These are phyloP conservation scores for Leptothorax acervorum DNA, from an alignment of 2,888 invertebrate genomes.

Conservation along the genomic window DNA sequence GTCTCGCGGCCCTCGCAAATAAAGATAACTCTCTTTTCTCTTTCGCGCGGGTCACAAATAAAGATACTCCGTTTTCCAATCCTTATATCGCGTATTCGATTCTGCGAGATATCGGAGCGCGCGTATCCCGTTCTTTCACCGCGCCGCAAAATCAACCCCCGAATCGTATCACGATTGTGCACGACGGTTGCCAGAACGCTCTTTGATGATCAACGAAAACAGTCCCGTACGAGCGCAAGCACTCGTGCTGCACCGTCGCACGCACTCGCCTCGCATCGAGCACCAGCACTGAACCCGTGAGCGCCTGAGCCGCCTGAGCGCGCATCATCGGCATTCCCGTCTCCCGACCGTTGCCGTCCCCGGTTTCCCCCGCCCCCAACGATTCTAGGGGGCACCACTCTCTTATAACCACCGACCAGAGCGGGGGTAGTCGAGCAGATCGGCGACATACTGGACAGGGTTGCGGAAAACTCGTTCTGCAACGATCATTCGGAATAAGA, in stretches of 20 bases:
- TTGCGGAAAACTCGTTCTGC: background rate
- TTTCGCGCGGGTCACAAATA: background rate
- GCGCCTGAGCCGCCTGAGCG: slow-evolving; percentile 70
- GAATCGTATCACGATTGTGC: slow-evolving; percentile 38
- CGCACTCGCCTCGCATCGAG: slow-evolving; percentile 74
- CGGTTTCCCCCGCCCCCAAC: slow-evolving; percentile 20
- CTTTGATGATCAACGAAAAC: slow-evolving; percentile 60
- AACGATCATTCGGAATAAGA: background rate
- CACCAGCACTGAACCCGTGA: slow-evolving; percentile 72
- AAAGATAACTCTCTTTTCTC: background rate
- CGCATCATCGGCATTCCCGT: slow-evolving; percentile 75
- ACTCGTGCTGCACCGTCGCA: slow-evolving; percentile 62
- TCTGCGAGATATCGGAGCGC: background rate
- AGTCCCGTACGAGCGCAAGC: slow-evolving; percentile 58
- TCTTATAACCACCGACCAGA: background rate
- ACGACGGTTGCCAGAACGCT: slow-evolving; percentile 47
- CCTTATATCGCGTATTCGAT: background rate
- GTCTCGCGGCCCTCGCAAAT: background rate
- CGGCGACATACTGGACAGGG: background rate
- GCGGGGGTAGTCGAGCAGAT: background rate
- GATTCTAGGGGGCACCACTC: slow-evolving; percentile 63
- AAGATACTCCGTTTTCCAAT: background rate
- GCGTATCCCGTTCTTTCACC: background rate
- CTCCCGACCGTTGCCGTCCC: slow-evolving; percentile 68
- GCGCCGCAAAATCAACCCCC: background rate